Conservation (phyloP, 2,797 vertebrate genomes). For the Sphenopsis melanotis region DNA sequence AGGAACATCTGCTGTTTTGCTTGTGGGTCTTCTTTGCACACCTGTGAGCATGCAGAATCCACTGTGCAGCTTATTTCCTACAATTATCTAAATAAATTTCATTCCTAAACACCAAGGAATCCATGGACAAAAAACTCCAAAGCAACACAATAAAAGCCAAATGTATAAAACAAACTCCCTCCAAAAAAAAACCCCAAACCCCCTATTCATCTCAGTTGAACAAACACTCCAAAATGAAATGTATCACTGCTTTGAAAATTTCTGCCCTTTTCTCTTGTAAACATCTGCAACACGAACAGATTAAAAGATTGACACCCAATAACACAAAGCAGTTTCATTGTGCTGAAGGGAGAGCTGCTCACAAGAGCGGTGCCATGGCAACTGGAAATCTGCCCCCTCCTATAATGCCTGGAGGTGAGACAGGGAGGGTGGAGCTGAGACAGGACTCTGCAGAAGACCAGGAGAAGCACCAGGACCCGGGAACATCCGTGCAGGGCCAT, state of each 20-base stretch:
- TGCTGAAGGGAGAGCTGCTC: background rate
- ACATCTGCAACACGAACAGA: background rate
- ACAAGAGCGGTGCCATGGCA: background rate
- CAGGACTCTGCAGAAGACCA: fast-evolving
- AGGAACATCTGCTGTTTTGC: background rate
- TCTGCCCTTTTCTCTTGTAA: background rate
- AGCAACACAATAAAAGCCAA: background rate
- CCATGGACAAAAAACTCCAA: background rate
- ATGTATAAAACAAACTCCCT: background rate
- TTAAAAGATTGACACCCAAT: background rate
- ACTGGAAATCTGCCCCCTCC: background rate
- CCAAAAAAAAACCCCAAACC: fast-evolving
- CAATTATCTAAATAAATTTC: background rate
- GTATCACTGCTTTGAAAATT: background rate
- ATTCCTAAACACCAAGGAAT: background rate
- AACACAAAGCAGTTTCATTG: background rate
- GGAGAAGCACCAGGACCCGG: background rate
- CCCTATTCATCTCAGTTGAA: background rate
- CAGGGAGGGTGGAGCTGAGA: fast-evolving
- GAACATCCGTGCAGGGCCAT: background rate
- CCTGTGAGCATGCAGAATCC: background rate
- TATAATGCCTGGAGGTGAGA: background rate
- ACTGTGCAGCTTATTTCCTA: background rate
- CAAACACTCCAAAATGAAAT: background rate
- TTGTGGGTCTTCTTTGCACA: background rate